These are phyloP conservation scores for Melikaiella ostensackeni DNA, from an alignment of 2,888 invertebrate species.

Conservation along the genomic window DNA sequence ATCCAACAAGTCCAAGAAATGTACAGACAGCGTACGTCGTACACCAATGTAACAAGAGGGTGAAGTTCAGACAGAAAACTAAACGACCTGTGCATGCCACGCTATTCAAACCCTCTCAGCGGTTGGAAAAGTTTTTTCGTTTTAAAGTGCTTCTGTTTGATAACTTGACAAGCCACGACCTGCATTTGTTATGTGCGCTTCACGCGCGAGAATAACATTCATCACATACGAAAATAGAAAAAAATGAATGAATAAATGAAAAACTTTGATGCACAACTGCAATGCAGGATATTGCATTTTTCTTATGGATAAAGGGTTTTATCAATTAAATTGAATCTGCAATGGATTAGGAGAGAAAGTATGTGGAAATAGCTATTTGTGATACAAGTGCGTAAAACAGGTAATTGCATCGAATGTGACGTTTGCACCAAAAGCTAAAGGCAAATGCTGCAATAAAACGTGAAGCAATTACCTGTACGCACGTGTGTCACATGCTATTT, in stretches of 20 bases:
- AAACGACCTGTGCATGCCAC: not conserved
- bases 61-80: not conserved
- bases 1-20: not conserved
- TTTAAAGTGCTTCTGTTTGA: not conserved
- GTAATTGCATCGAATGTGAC: too few species aligned
- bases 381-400: too few species aligned
- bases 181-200: not conserved
- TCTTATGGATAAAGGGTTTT: too few species aligned
- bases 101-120: not conserved
- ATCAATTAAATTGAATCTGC: too few species aligned
- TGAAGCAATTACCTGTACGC: too few species aligned
- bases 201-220: not conserved
- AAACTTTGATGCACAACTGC: not conserved
- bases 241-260: not conserved
- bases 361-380: too few species aligned
- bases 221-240: not conserved
- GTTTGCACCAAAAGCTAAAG: too few species aligned
- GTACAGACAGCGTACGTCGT: not conserved
- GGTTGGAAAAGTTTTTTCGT: not conserved
- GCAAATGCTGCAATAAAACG: too few species aligned
- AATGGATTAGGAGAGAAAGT: too few species aligned
- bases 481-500: too few species aligned
- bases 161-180: not conserved
- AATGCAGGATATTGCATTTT: too few species aligned
- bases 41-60: not conserved